Base-by-base conservation (phyloP, 30 jellyfish, hydroid and myxozoan species). In the Cassiopea andromeda region DNA sequence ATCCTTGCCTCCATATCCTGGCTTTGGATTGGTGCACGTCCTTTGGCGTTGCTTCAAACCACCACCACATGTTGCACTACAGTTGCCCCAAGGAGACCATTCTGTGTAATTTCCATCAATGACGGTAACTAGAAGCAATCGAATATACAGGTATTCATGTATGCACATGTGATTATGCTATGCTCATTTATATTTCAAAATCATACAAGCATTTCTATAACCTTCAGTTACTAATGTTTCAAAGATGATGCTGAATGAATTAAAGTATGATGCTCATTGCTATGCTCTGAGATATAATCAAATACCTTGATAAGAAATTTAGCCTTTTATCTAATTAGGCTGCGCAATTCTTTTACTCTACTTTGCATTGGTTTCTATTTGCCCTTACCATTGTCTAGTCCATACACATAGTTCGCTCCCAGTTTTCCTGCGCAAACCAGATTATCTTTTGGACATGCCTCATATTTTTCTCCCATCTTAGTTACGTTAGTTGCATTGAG, bases 1-100 rank as follows among this genome's bases (percentile, higher is more conserved):
- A 59, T 90, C 97, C 49, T 75, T 90, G 10, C 97, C 97, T 38
- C 97, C 97, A 83, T 82, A 90, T 75, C 97, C 82, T 38, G 97
- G 97, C 69, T 69, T 54, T 1, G 97, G 97, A 77, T 90, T 90
- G 1, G 97, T 82, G 82, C 97, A 90, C 2, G 90, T 82, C 54
- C 97, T 80, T 75, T 83, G 86, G 7, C 97, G 78, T 67, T 75
- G 90, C 73, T 81, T 82, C 4, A 74, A 78, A 57, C 97, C 97
- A 74, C 93, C 93, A 27, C 93, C 93, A 50, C 97, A 90, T 15
- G 84, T 60, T 12, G 77, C 90, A 59, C 80, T 67, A 44, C 97
- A 90, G 78, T 90, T 83, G 61, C 93, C 80, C 97, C 97, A 90
- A 13, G 87, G 9, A 5, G 91, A 66, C 97, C 97, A 90, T 54